Percentiles rank a stretch among this genome's conserved stretches.
Conservation (phyloP, 2,113 vertebrate species). For the Pollachius pollachius region DNA sequence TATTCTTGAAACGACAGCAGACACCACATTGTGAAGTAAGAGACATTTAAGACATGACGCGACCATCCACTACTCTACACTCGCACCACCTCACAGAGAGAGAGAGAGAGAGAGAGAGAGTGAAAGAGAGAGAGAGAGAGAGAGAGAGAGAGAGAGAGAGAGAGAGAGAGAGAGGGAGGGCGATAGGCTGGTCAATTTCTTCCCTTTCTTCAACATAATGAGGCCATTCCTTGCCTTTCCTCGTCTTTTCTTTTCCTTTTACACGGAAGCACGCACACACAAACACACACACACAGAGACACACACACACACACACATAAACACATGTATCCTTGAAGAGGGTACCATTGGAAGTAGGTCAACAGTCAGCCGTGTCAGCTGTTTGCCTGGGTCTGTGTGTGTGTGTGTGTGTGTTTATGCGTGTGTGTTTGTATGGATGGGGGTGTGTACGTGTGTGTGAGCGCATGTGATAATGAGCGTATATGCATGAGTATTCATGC, state of each 20-base stretch:
- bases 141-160: no score
- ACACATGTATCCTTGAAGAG: constrained; percentile 36
- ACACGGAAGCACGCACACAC: no score
- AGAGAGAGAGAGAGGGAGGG: constrained; percentile 2
- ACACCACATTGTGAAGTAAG: constrained; percentile 50
- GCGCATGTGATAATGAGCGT: neutral
- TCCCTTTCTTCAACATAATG: constrained; percentile 33
- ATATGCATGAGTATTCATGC: neutral
- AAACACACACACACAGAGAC: no score
- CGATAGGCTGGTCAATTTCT: constrained; percentile 51
- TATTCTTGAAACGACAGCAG: constrained; percentile 51
- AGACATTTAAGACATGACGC: constrained; percentile 49
- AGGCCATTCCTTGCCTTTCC: constrained; percentile 14
- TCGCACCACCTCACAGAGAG: constrained; percentile 19
- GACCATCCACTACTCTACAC: no score
- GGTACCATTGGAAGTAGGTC: constrained; percentile 62
- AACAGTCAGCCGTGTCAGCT: constrained; percentile 56
- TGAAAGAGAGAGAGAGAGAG: constrained; percentile 21
- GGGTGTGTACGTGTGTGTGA: neutral
- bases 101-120: constrained; percentile 33
- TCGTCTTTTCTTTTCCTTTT: constrained; percentile 22
- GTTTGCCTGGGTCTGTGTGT: constrained; percentile 37
- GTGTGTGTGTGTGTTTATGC: neutral
- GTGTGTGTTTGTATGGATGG: neutral
- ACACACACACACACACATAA: no score